Evolutionary conservation across 2,888 invertebrate species (phyloP).

Genomic region (Protophormia terraenovae): DNA sequence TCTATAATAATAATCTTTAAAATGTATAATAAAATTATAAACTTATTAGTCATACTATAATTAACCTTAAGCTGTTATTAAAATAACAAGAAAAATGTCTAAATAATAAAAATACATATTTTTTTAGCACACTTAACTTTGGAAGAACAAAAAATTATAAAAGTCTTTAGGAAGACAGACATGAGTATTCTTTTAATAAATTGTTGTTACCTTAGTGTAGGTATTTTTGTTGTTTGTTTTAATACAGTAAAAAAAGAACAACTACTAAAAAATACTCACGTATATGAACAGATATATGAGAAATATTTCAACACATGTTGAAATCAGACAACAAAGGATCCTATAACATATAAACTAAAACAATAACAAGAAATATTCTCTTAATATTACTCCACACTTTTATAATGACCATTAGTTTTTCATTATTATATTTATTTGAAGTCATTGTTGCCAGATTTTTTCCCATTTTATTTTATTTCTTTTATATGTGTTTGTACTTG

Average conservation of each 20-base stretch:
- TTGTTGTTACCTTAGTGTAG: not conserved
- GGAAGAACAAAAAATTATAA: not conserved
- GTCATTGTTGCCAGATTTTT: not conserved
- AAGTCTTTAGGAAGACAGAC: not conserved
- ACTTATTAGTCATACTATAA: not conserved
- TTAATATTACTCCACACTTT: no score
- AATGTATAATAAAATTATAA: not conserved
- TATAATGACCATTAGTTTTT: not conserved
- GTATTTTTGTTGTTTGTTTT: not conserved
- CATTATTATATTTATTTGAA: not conserved
- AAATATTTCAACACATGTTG: conserved; percentile 35
- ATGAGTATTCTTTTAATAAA: not conserved
- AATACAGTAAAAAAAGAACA: not conserved
- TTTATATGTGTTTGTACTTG: no score
- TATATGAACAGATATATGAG: not conserved
- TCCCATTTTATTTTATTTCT: no score
- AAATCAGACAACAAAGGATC: conserved; percentile 54
- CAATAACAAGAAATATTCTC: not conserved
- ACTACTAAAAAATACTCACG: not conserved
- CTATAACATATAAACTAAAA: conserved; percentile 5
- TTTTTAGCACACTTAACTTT: not conserved
- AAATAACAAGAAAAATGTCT: not conserved
- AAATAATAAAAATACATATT: not conserved
- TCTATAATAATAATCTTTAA: not conserved
- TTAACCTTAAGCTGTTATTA: not conserved